Percentiles rank a stretch among this genome's conserved stretches.
These are phyloP conservation scores for Neoseiulus cucumeris DNA, from an alignment of 1,140 invertebrate species.

Conservation along the genomic window DNA sequence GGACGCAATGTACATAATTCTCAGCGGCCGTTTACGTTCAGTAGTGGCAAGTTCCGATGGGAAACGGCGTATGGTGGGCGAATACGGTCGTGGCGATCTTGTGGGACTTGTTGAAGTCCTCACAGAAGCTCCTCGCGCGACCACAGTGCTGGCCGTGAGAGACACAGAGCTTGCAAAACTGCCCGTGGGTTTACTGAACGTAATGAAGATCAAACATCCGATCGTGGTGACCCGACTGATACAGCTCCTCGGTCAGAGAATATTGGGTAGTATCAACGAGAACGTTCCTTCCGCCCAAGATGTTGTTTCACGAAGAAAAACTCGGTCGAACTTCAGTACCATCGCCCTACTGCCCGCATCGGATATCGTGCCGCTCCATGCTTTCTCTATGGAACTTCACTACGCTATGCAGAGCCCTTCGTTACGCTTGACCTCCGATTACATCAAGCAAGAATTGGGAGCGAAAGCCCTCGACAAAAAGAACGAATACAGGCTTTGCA, in stretches of 20 bases:
- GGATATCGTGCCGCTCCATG: constrained; percentile 78
- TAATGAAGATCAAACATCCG: constrained; percentile 91
- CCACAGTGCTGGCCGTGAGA: constrained; percentile 90
- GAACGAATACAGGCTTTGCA: constrained; percentile 76
- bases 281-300: not conserved
- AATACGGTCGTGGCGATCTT: constrained; percentile 92
- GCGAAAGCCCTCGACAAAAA: constrained; percentile 56
- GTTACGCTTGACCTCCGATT: constrained; percentile 71
- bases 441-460: constrained; percentile 62
- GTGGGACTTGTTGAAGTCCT: constrained; percentile 97
- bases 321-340: constrained; percentile 69
- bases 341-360: constrained; percentile 85
- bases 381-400: constrained; percentile 88
- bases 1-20: constrained; percentile 86
- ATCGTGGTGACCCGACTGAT: constrained; percentile 80
- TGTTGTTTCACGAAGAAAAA: not conserved
- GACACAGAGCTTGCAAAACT: constrained; percentile 92
- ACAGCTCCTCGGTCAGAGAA: constrained; percentile 73
- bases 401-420: constrained; percentile 42
- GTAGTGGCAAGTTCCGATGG: constrained; percentile 77
- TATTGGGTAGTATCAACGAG: constrained; percentile 41
- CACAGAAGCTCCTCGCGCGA: constrained; percentile 75
- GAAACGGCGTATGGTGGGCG: constrained; percentile 86
- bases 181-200: constrained; percentile 87
- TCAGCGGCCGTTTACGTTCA: constrained; percentile 85